phyloP scores from a whole-genome alignment of 2,888 invertebrate species.

The Zaprionus lineosus region DNA sequence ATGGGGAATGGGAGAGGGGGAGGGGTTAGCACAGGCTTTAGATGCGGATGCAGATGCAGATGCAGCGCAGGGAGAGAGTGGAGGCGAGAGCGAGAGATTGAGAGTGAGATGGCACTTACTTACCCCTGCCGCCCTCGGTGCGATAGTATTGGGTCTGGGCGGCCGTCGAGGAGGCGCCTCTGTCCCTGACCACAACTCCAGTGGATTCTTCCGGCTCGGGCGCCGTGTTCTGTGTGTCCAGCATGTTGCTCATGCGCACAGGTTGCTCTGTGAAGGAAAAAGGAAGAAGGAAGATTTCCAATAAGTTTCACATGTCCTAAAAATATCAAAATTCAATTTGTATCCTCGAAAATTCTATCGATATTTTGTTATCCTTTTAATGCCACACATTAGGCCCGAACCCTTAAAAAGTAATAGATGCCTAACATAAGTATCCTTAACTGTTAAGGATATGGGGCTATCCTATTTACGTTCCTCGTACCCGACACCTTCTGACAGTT shows the following conservation, averaged over 20 bases:
- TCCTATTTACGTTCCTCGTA: no score
- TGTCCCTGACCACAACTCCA: constrained; percentile 24
- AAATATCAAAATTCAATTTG: no score
- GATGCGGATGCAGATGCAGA: not conserved
- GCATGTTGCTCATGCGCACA: constrained; percentile 86
- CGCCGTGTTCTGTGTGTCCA: constrained; percentile 83
- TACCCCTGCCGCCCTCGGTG: constrained; percentile 88
- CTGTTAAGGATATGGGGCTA: no score
- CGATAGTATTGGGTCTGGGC: constrained; percentile 80
- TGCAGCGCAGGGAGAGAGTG: not conserved
- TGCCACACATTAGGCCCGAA: no score
- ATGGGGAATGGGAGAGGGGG: no score
- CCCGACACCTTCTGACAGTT: no score
- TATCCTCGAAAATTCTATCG: no score
- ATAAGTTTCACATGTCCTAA: not conserved
- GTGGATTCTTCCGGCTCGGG: constrained; percentile 79
- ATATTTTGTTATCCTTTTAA: no score
- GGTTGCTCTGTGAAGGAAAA: constrained; percentile 86
- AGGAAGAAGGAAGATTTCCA: not conserved
- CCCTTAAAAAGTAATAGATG: no score
- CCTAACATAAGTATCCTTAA: no score
- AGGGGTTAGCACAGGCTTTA: constrained; percentile 24
- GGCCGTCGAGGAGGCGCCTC: constrained; percentile 56
- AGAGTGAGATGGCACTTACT: constrained; percentile 86
- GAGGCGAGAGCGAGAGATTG: constrained; percentile 1